Evolutionary conservation across 2,797 vertebrate species (phyloP).

Genomic region (Alfaro cultratus): DNA sequence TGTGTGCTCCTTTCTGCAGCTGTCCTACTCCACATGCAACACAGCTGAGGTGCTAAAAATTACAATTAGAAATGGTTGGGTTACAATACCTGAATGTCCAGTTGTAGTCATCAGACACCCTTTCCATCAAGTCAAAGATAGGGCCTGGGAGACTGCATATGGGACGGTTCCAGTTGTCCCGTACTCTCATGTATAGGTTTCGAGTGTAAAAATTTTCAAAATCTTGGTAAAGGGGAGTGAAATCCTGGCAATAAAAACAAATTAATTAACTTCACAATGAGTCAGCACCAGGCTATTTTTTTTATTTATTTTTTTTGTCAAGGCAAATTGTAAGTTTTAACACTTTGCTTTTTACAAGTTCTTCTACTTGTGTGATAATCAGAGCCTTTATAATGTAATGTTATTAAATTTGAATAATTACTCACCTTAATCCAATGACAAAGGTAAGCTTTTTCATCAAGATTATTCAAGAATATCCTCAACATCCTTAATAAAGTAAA

Average conservation of each 20-base stretch:
- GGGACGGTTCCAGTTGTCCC: conserved; percentile 95
- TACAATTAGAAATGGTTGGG: background rate
- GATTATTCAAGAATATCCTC: background rate
- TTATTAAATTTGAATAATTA: conserved; percentile 1
- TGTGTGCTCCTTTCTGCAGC: too few relatives aligned
- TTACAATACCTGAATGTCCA: conserved; percentile 91
- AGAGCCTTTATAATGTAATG: background rate
- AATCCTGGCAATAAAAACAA: conserved; percentile 79
- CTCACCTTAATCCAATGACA: background rate
- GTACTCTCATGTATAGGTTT: conserved; percentile 93
- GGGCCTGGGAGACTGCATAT: conserved; percentile 91
- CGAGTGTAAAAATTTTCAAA: conserved; percentile 96
- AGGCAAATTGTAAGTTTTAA: background rate
- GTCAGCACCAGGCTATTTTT: background rate
- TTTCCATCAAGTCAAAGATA: conserved; percentile 90
- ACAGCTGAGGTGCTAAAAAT: too few relatives aligned
- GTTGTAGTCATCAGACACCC: conserved; percentile 93
- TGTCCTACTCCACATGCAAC: too few relatives aligned
- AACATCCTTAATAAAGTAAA: background rate
- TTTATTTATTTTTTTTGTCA: background rate
- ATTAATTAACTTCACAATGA: background rate
- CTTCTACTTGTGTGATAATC: background rate
- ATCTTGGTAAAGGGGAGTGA: conserved; percentile 95
- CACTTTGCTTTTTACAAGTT: too few relatives aligned
- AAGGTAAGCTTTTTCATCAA: background rate